Evolutionary conservation across 1,140 invertebrate species (phyloP).

Genomic region (Sitophilus oryzae): DNA sequence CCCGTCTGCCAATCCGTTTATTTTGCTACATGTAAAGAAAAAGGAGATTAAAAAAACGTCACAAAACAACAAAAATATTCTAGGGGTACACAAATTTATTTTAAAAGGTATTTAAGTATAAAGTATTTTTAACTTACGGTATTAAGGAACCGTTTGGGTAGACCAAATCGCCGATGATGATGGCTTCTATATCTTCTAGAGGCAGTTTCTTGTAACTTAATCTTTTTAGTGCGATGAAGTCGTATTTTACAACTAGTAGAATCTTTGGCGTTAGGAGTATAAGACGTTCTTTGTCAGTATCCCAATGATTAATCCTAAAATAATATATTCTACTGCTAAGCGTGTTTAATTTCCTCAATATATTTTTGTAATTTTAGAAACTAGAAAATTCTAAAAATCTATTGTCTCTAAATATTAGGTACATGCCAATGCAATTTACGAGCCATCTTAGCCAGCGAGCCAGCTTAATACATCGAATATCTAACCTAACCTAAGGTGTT

Average conservation of each 20-base stretch:
- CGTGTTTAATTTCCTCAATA: too few relatives aligned
- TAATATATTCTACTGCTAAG: too few relatives aligned
- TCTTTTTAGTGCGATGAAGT: slow-evolving; percentile 73
- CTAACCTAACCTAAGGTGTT: too few relatives aligned
- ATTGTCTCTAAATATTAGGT: too few relatives aligned
- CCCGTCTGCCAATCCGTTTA: slow-evolving; percentile 66
- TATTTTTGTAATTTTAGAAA: too few relatives aligned
- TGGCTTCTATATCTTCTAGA: slow-evolving; percentile 60
- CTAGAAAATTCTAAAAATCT: too few relatives aligned
- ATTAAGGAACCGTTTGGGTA: slow-evolving; percentile 72
- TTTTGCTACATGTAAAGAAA: slow-evolving; percentile 28
- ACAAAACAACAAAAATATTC: not conserved
- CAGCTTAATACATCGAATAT: too few relatives aligned
- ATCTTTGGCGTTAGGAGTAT: slow-evolving; percentile 65
- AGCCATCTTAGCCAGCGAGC: too few relatives aligned
- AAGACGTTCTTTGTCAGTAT: slow-evolving; percentile 76
- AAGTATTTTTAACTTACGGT: slow-evolving; percentile 77
- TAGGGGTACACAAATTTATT: not conserved
- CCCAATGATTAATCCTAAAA: slow-evolving; percentile 77
- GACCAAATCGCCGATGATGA: slow-evolving; percentile 67
- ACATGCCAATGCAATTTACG: too few relatives aligned
- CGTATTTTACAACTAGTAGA: slow-evolving; percentile 72
- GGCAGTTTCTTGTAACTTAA: slow-evolving; percentile 62
- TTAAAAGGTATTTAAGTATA: too few relatives aligned
- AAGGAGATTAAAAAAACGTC: slow-evolving; percentile 42